Base-by-base conservation (phyloP, 2,797 vertebrate genomes). In the Tragelaphus oryx region DNA sequence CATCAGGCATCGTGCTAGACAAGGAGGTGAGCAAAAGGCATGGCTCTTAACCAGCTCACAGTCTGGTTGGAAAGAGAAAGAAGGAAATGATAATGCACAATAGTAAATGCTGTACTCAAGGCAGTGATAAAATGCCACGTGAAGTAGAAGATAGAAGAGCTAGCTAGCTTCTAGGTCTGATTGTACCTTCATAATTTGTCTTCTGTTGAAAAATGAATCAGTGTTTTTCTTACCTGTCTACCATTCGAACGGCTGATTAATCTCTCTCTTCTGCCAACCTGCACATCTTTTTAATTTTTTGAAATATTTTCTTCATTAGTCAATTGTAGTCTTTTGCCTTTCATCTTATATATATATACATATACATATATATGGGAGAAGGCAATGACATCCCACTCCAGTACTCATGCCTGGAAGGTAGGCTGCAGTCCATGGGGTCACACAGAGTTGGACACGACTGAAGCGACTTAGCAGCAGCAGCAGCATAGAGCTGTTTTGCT, bases 141-240 rank as follows among this genome's bases (percentile, higher is more conserved):
- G 12, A 83, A 33, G 26, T 1, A 28, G 55, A 80, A 5, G 24
- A 18, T 13, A 20, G 62, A 68, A 37, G 37, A 74, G 60, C 10
- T 52, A 0, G 24, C 30, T 68, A 26, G 48, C 62, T 24, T 91
- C 46, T 75, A 28, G 83, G 30, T 59, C 57, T 41, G 41, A 48
- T 79, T 74, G 93, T 85, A 59, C 50, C 30, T 71, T 60, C 33
- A 30, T 68, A 22, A 65, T 59, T 37, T 37, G 12, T 91, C 79
- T 88, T 85, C 52, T 41, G 28, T 22, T 96, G 28, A 26, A 3
- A 57, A 92, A 30, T 24, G 55, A 59, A 41, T 37, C 24, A 4
- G 37, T 11, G 18, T 89, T 86, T 71, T 13, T 18, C 41, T 85
- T 33, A 28, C 20, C 24, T 60, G 11, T n/a, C 50, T 7, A 12